Percentiles rank a stretch among this genome's conserved stretches.
Evolutionary conservation across 2,113 vertebrate species (phyloP).

Genomic region (Sander vitreus): DNA sequence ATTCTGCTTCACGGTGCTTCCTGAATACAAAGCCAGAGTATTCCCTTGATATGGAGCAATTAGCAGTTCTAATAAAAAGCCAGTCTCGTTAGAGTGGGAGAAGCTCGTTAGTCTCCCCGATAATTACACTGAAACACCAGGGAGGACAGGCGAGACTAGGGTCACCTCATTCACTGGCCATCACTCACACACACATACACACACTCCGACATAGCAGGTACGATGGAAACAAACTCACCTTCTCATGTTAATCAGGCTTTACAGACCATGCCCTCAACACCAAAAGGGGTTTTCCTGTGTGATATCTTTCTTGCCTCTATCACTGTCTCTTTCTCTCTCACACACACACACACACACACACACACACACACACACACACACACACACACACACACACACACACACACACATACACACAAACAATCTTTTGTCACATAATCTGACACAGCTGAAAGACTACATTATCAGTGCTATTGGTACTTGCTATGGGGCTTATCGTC

Average conservation of each 20-base stretch:
- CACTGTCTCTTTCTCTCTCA: background rate
- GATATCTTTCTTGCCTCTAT: conserved; percentile 31
- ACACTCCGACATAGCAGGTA: conserved; percentile 10
- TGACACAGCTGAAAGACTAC: conserved; percentile 44
- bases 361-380: background rate
- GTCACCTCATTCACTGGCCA: conserved; percentile 48
- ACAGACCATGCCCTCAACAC: conserved; percentile 49
- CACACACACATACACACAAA: background rate
- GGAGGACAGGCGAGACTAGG: conserved; percentile 52
- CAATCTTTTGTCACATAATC: conserved; percentile 44
- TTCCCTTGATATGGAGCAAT: conserved; percentile 58
- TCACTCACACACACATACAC: conserved; percentile 34
- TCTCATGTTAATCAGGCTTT: conserved; percentile 66
- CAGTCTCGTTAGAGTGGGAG: conserved; percentile 48
- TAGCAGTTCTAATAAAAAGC: conserved; percentile 74
- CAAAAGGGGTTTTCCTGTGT: conserved; percentile 19
- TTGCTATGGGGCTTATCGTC: conserved; percentile 13
- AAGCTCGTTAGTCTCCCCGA: conserved; percentile 62
- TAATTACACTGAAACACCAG: conserved; percentile 71
- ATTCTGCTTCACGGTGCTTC: conserved; percentile 18
- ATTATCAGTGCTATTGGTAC: conserved; percentile 33
- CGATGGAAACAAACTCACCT: conserved; percentile 43
- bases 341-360: background rate
- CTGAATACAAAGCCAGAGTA: conserved; percentile 29
- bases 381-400: background rate